phyloP scores from a whole-genome alignment of 2,888 invertebrate genomes.

The Sarcophaga variegata region DNA sequence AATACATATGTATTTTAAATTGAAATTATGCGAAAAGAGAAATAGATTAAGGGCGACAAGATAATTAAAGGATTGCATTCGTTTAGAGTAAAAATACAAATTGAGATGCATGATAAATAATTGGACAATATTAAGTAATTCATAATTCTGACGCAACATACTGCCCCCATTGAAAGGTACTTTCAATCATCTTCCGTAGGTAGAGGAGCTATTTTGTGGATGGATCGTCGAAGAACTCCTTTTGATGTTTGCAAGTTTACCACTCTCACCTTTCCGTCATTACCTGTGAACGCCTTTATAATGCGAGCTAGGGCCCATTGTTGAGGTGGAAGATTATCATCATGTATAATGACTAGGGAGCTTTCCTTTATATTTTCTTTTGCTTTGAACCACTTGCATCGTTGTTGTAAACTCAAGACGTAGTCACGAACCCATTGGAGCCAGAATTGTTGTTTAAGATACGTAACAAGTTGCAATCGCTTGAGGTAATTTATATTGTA shows the following conservation, averaged over 20 bases:
- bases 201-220: conserved; percentile 44
- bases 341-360: too few relatives aligned
- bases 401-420: conserved; percentile 43
- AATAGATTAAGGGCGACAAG: too few relatives aligned
- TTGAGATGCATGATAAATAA: too few relatives aligned
- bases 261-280: too few relatives aligned
- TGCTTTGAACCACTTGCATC: conserved; percentile 45
- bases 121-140: too few relatives aligned
- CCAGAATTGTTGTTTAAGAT: conserved; percentile 63
- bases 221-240: conserved; percentile 13
- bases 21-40: too few relatives aligned
- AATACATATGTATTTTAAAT: too few relatives aligned
- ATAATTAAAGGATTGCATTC: too few relatives aligned
- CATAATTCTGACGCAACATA: background rate
- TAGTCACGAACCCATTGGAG: conserved; percentile 59
- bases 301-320: too few relatives aligned
- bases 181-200: background rate
- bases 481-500: conserved; percentile 22
- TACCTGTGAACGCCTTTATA: too few relatives aligned
- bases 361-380: conserved; percentile 30
- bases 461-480: conserved; percentile 54
- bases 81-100: too few relatives aligned
- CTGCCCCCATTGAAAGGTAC: background rate
- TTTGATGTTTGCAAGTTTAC: conserved; percentile 15
- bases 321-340: too few relatives aligned